Percentiles rank a stretch among this genome's conserved stretches.
These are phyloP conservation scores for Dynastes maya DNA, from an alignment of 2,888 invertebrate genomes.

Conservation along the genomic window DNA sequence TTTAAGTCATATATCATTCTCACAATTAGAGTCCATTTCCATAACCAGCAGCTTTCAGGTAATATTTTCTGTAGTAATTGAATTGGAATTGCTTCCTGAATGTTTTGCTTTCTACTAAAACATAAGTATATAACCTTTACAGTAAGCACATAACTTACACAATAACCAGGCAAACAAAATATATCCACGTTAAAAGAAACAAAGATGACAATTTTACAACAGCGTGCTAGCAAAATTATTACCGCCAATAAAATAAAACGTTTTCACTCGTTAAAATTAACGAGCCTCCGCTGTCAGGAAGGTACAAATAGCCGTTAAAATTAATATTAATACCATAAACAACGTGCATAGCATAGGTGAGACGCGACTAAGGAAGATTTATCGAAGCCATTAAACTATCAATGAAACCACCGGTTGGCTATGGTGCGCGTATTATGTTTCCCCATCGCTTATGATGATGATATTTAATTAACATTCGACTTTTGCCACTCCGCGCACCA, in stretches of 20 bases:
- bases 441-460: conserved; percentile 32
- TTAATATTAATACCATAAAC: conserved; percentile 35
- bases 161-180: no score
- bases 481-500: conserved; percentile 20
- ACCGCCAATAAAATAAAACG: conserved; percentile 27
- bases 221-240: conserved; percentile 11
- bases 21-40: no score
- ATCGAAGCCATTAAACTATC: conserved; percentile 35
- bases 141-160: no score
- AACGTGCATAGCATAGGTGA: conserved; percentile 24
- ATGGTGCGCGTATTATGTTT: conserved; percentile 28
- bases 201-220: conserved; percentile 14
- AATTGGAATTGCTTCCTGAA: no score
- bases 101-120: no score
- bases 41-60: no score
- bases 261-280: conserved; percentile 37
- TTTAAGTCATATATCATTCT: no score
- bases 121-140: no score
- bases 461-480: conserved; percentile 46
- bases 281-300: conserved; percentile 22
- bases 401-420: conserved; percentile 35
- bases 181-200: neutral
- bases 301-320: conserved; percentile 37
- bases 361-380: conserved; percentile 35
- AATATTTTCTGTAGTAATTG: no score